phyloP scores from a whole-genome alignment of 2,113 vertebrate species.

The Capreolus pygargus region DNA sequence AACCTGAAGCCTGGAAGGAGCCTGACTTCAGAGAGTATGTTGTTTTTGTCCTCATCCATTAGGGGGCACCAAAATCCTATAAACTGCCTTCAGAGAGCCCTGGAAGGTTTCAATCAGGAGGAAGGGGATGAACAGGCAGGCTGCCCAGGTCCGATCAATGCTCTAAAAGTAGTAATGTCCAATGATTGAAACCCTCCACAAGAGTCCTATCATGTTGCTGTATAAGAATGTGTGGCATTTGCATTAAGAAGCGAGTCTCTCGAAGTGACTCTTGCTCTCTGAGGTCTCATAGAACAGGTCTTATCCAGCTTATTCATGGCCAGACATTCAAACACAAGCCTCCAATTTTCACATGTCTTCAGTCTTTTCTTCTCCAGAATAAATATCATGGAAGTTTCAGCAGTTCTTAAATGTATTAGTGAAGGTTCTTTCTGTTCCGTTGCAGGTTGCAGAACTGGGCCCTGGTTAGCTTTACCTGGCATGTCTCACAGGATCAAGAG shows the following conservation, averaged over 20 bases:
- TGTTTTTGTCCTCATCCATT: neutral
- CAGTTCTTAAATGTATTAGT: neutral
- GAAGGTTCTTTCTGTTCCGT: neutral
- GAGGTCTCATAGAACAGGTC: neutral
- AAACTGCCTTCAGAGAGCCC: neutral
- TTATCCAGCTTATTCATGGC: neutral
- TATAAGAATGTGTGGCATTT: neutral
- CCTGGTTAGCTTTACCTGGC: neutral
- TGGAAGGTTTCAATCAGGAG: neutral
- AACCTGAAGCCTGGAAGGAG: neutral
- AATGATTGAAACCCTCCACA: no score
- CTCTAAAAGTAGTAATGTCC: neutral
- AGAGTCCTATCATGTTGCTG: no score
- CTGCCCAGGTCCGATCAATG: neutral
- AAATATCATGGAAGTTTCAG: neutral
- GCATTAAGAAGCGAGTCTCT: neutral
- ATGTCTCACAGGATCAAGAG: neutral
- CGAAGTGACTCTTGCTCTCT: neutral
- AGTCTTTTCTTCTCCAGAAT: neutral
- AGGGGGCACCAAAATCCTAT: neutral
- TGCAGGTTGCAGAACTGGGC: neutral
- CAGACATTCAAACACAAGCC: neutral
- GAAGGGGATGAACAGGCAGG: rapidly evolving
- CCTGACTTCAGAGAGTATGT: neutral
- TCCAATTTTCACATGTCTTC: neutral